Percentiles rank a stretch among this genome's conserved stretches.
Evolutionary conservation across 2,888 invertebrate species (phyloP).

Genomic region (Monoplex corrugatus): DNA sequence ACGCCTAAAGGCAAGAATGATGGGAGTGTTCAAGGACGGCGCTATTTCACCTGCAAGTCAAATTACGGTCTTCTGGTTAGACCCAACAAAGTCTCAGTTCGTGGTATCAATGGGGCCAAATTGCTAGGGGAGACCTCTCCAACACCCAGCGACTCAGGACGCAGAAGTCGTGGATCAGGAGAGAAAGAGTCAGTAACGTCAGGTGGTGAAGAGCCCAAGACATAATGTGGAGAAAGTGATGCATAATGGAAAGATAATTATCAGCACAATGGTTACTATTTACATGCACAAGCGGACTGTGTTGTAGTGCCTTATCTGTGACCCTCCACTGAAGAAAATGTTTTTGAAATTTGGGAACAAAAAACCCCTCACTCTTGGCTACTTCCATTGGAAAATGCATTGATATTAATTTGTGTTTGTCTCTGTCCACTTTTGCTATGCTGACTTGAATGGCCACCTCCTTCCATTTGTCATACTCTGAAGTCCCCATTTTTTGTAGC

Average conservation of each 20-base stretch:
- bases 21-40: slow-evolving; percentile 78
- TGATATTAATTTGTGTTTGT: too few species aligned
- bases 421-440: too few species aligned
- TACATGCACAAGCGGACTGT: too few species aligned
- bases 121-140: slow-evolving; percentile 61
- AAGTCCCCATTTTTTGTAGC: too few species aligned
- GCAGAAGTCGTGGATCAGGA: background rate
- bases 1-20: slow-evolving; percentile 81
- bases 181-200: background rate
- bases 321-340: too few species aligned
- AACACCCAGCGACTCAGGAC: background rate
- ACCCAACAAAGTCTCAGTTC: slow-evolving; percentile 80
- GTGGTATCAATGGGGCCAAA: slow-evolving; percentile 83
- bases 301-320: too few species aligned
- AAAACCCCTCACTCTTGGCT: too few species aligned
- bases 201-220: background rate
- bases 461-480: too few species aligned
- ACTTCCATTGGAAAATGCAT: too few species aligned
- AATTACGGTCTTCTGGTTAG: slow-evolving; percentile 80
- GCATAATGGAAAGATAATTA: background rate
- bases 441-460: too few species aligned
- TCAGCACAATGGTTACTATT: too few species aligned
- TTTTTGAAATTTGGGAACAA: too few species aligned
- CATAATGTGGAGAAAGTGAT: background rate
- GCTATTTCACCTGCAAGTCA: slow-evolving; percentile 79